These are phyloP conservation scores for Eupithecia inturbata DNA, from an alignment of 2,888 invertebrate genomes.

Conservation along the genomic window DNA sequence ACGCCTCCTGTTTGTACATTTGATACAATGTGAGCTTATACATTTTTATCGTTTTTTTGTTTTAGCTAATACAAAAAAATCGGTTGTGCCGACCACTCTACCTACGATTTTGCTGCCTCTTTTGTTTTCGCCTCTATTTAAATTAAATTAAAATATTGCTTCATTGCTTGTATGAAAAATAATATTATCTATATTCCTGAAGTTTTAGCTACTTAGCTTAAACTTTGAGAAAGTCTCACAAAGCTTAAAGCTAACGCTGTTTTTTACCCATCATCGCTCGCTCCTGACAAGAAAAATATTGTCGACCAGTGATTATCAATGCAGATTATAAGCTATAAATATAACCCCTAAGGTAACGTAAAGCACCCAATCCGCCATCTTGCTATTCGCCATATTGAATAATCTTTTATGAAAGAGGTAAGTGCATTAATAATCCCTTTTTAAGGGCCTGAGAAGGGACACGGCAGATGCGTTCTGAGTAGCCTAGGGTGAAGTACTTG, in stretches of 20 bases:
- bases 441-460: slow-evolving; percentile 52
- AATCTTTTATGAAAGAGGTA: slow-evolving; percentile 69
- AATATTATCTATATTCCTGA: neutral
- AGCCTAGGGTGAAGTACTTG: slow-evolving; percentile 60
- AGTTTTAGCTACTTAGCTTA: neutral
- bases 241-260: slow-evolving; percentile 1
- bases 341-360: slow-evolving; percentile 41
- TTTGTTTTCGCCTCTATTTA: neutral
- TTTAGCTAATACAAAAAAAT: slow-evolving; percentile 16
- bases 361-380: slow-evolving; percentile 77
- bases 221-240: neutral
- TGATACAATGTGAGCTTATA: slow-evolving; percentile 58
- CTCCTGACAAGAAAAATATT: slow-evolving; percentile 30
- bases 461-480: slow-evolving; percentile 63
- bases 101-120: neutral
- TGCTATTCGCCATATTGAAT: slow-evolving; percentile 71
- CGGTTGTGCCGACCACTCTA: neutral
- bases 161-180: neutral
- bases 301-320: slow-evolving; percentile 29
- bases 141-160: neutral
- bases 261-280: slow-evolving; percentile 27
- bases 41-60: slow-evolving; percentile 37
- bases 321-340: slow-evolving; percentile 38
- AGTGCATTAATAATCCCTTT: slow-evolving; percentile 68
- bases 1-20: slow-evolving; percentile 62